Conservation (phyloP, 2,888 invertebrate genomes). For the Drosophila fungiperda region DNA sequence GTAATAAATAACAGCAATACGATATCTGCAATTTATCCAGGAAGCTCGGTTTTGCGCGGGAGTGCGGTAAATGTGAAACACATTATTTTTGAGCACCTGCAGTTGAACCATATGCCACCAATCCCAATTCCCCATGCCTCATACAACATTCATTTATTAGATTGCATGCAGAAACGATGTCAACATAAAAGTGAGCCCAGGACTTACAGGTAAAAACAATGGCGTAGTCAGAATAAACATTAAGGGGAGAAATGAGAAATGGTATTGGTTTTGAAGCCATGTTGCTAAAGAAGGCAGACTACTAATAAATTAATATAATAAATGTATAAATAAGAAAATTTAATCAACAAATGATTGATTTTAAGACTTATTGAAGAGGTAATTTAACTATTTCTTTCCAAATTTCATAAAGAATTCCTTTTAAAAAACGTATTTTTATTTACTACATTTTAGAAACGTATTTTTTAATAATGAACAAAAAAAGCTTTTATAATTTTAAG, state of each 20-base stretch:
- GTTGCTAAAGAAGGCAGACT: no score
- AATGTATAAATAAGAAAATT: background rate
- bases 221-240: background rate
- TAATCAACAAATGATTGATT: no score
- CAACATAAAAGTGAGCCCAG: constrained; percentile 47
- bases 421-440: rapidly evolving
- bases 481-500: background rate
- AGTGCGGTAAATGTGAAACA: constrained; percentile 21
- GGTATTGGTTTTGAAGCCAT: background rate
- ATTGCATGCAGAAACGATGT: constrained; percentile 69
- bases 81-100: constrained; percentile 56
- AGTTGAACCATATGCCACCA: constrained; percentile 31
- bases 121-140: constrained; percentile 4
- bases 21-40: constrained; percentile 42
- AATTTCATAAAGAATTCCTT: background rate
- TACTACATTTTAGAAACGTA: background rate
- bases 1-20: constrained; percentile 46
- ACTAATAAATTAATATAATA: background rate
- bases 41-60: constrained; percentile 23
- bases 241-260: background rate
- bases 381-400: no score
- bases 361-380: no score
- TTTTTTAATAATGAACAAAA: background rate
- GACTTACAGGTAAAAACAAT: constrained; percentile 33
- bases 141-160: constrained; percentile 58